Base-by-base conservation (phyloP, 2,113 vertebrate genomes). In the Labeo catla region DNA sequence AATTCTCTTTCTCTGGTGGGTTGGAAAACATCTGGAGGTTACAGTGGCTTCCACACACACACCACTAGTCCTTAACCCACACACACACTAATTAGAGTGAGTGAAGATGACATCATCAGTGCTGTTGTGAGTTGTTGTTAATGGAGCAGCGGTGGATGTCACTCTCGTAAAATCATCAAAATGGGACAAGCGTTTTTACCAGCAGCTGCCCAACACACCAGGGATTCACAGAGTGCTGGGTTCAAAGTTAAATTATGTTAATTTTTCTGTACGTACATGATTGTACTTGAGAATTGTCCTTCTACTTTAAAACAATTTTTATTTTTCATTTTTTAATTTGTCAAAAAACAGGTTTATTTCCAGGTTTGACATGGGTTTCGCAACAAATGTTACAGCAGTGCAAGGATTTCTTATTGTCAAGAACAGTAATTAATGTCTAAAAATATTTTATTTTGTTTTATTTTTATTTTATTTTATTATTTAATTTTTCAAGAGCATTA, bases 11-110 rank as follows among this genome's bases (percentile, higher is more conserved):
- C 81, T n/a, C 77, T 89, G 86, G 78, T 85, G 83, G 86, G 81
- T 85, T 86, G 77, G 83, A 78, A 85, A 83, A 87, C 88, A 89
- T 82, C 83, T 89, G 86, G 73, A 85, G 72, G 77, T 36, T 79
- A 87, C 78, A 87, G 74, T 89, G 45, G 77, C 34, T 65, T 52
- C 39, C 34, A 87, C 79, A 50, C 79, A 50, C 1, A 7, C 52
- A 21, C 76, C 68, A 59, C 57, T 6, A 16, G 81, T 81, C 70
- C 39, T 70, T 70, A 70, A 11, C 16, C 16, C 68, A 10, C 50
- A 19, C 78, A 86, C 76, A 81, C 70, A 36, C 61, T 74, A 43
- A 70, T 61, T 84, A 86, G 11, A 76, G 47, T 28, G n/a, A 50
- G n/a, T 11, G 15, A 23, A 59, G 61, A 86, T 86, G 76, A 87